Conservation (phyloP, 2,113 vertebrate species). For the Enhydra lutris region DNA sequence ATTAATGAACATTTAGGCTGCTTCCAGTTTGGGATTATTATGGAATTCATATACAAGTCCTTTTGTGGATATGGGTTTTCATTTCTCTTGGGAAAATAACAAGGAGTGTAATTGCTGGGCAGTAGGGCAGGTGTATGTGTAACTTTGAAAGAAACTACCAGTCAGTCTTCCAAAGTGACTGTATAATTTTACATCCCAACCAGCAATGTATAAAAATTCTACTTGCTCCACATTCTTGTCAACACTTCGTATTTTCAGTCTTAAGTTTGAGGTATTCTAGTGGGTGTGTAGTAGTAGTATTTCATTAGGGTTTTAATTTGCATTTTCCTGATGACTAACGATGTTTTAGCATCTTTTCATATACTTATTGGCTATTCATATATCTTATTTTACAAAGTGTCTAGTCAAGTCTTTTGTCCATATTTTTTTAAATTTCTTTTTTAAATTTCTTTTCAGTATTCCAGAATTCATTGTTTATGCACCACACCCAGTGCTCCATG, state of each 20-base stretch:
- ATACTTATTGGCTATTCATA: neutral
- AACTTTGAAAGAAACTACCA: neutral
- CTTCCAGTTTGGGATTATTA: neutral
- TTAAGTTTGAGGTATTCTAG: neutral
- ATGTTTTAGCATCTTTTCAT: neutral
- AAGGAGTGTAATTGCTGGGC: neutral
- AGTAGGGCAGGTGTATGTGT: neutral
- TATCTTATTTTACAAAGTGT: neutral
- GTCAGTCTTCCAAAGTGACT: neutral
- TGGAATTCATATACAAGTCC: neutral
- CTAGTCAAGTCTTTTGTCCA: neutral
- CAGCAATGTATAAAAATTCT: neutral
- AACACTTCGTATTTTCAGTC: neutral
- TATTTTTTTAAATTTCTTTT: neutral
- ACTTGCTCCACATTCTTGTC: neutral
- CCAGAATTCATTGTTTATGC: too few species aligned
- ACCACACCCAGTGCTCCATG: too few species aligned
- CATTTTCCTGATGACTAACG: neutral
- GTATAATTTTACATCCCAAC: neutral
- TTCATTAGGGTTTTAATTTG: neutral
- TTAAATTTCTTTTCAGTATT: too few species aligned
- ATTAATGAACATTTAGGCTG: neutral
- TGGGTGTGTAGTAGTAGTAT: neutral
- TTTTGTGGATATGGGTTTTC: neutral
- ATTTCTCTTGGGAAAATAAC: neutral